A percentile compares a stretch with the other conserved stretches of the same genome.
These are phyloP conservation scores for Leiothrix lutea DNA, from an alignment of 2,113 vertebrate genomes.

Conservation along the genomic window DNA sequence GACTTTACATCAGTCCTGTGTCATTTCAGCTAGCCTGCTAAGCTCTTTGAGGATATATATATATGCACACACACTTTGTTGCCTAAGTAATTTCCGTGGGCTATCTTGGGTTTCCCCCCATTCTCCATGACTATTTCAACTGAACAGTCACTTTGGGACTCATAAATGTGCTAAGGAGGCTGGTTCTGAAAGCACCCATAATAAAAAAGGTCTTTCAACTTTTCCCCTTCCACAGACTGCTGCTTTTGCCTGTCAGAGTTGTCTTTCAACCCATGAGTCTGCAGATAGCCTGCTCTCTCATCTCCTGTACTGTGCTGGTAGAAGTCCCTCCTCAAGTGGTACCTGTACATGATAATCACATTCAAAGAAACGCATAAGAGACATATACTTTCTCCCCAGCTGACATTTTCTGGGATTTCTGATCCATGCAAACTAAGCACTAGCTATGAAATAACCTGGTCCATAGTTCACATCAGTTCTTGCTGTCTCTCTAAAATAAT, in stretches of 20 bases:
- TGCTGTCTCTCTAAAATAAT: background rate
- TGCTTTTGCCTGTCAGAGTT: background rate
- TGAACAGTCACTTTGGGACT: conserved; percentile 10
- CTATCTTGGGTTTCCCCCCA: background rate
- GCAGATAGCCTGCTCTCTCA: background rate
- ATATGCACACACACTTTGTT: background rate
- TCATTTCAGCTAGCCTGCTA: background rate
- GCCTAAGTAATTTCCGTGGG: conserved; percentile 4
- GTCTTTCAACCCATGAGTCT: background rate
- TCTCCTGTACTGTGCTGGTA: background rate
- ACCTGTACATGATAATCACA: background rate
- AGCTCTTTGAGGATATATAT: background rate
- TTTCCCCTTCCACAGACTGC: background rate
- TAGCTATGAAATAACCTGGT: background rate
- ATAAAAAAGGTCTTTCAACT: conserved; percentile 1
- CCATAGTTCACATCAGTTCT: background rate
- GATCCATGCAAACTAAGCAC: background rate
- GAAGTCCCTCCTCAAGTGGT: conserved; percentile 24
- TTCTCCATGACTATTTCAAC: conserved; percentile 26
- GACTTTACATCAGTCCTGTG: background rate
- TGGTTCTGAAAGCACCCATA: conserved; percentile 19
- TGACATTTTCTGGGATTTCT: background rate
- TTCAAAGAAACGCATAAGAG: background rate
- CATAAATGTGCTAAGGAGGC: conserved; percentile 6
- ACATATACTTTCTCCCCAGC: background rate